Evolutionary conservation across 2,888 invertebrate genomes (phyloP).

Genomic region (Drosophila greeni): DNA sequence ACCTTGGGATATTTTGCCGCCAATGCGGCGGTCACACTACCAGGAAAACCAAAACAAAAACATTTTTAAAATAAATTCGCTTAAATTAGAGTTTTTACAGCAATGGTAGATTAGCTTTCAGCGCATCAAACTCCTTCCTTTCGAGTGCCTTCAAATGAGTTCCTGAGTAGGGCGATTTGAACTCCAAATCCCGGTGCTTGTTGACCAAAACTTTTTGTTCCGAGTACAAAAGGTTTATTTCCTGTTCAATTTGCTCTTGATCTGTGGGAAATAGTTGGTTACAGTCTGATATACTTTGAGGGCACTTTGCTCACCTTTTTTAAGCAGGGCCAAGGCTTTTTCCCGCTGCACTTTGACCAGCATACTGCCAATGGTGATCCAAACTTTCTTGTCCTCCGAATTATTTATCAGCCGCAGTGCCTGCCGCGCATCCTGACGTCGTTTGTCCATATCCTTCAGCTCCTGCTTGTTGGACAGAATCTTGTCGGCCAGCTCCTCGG

Average conservation of each 20-base stretch:
- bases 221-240: constrained; percentile 76
- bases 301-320: constrained; percentile 66
- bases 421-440: constrained; percentile 75
- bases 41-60: neutral
- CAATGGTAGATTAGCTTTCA: constrained; percentile 75
- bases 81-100: constrained; percentile 43
- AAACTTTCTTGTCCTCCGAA: constrained; percentile 72
- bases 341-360: constrained; percentile 73
- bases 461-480: constrained; percentile 77
- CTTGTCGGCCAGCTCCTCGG: constrained; percentile 77
- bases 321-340: constrained; percentile 74
- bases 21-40: constrained; percentile 1
- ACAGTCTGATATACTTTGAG: neutral
- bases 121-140: constrained; percentile 72
- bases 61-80: neutral
- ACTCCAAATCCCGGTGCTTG: constrained; percentile 77
- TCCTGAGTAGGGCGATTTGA: constrained; percentile 75
- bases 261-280: constrained; percentile 58
- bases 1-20: neutral
- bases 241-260: constrained; percentile 74
- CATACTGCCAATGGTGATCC: constrained; percentile 78
- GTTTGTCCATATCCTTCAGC: constrained; percentile 74
- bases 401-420: constrained; percentile 76
- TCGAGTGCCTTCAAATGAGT: constrained; percentile 75
- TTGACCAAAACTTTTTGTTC: constrained; percentile 77